A percentile compares a stretch with the other conserved stretches of the same genome.
phyloP scores from a whole-genome alignment of 2,888 invertebrate species.

The Dysmachus trigonus region DNA sequence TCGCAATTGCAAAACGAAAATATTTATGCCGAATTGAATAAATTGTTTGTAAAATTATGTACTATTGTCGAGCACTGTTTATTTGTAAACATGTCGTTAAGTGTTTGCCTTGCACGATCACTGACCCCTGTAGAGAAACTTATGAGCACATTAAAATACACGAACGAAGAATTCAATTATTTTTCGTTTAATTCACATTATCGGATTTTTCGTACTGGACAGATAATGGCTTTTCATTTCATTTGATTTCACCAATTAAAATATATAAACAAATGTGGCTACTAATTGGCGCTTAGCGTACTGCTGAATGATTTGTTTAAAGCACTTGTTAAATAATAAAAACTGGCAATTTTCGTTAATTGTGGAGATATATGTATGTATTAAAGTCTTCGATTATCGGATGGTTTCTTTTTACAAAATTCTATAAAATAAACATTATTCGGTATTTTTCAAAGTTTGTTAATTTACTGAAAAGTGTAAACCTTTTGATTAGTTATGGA shows the following conservation, averaged over 20 bases:
- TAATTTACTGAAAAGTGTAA: no score
- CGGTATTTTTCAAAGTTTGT: no score
- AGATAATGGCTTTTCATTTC: neutral
- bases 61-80: neutral
- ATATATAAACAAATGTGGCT: neutral
- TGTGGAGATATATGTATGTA: no score
- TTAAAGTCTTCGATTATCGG: no score
- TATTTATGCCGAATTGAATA: neutral
- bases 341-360: no score
- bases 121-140: neutral
- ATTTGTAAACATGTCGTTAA: slow-evolving; percentile 33
- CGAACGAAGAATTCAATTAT: neutral
- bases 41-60: neutral
- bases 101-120: neutral
- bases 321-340: no score
- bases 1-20: neutral
- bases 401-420: no score
- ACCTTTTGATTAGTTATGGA: no score
- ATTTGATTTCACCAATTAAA: neutral
- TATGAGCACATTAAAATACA: neutral
- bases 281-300: neutral
- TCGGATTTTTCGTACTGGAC: neutral
- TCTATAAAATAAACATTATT: no score
- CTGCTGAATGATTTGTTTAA: neutral
- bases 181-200: neutral